Evolutionary conservation across 2,888 invertebrate species (phyloP), one percentile per base, ranked within the genome.

Genomic region (Meiosimyza decipiens): DNA sequence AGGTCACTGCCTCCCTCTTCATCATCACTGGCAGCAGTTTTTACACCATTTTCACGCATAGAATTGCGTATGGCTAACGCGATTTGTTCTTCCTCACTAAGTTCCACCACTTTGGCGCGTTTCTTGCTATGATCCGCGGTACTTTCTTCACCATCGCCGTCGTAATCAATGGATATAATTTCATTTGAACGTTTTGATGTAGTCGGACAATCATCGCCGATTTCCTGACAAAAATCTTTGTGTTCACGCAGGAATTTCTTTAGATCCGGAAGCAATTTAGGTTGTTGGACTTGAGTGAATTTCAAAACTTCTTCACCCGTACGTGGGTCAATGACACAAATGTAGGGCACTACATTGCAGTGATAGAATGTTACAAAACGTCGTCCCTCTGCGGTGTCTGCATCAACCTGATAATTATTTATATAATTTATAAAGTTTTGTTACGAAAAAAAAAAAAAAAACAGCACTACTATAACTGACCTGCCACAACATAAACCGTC

Each of bases 401-500:
- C 73, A 49, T 81, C 79, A 7, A 83, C 78, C 83, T 83, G 52
- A 1, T 74, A 71, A 67, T 54, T 40, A n/a, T 15, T 11, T 52
- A 69, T 22, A 57, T 50, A 64, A 51, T 18, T 57, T 47, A 68
- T 49, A 49, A 40, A 18, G 47, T 49, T 22, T n/a, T 51, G 1
- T 13, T 15, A 50, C 5, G 50, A 47, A 16, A n/a, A 0, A 64
- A 51, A 47, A 22, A 7, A 69, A 22, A 2, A 15, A 33, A 64
- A 0, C 12, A 12, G 1, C 13, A 47, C 28, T 40, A 15, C 60
- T 66, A 69, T 71, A 57, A 75, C 78, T 73, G 18, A 91, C 91
- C 89, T 93, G 93, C 91, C 91, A 92, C 79, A 93, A 88, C 16
- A 92, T 84, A 82, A 93, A 93, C 82, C 91, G 90, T 71, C 90